These are phyloP conservation scores for Gryllus longicercus DNA, from an alignment of 2,888 invertebrate species.

Conservation along the genomic window DNA sequence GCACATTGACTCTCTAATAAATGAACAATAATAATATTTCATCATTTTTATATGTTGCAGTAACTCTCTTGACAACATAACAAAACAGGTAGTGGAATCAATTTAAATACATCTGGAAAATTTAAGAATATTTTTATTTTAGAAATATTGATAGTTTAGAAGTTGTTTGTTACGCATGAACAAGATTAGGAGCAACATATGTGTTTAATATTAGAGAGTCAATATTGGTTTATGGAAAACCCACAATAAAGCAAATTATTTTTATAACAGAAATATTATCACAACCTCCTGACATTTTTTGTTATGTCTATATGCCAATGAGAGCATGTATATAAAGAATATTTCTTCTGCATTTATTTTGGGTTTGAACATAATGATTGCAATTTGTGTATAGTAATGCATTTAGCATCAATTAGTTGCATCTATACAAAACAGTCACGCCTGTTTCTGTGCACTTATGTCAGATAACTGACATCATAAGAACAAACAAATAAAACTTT, in stretches of 20 bases:
- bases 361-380: background rate
- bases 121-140: no score
- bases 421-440: background rate
- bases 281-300: no score
- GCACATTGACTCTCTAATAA: constrained; percentile 19
- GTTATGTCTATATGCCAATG: no score
- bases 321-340: background rate
- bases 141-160: no score
- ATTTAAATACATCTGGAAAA: background rate
- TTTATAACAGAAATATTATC: no score
- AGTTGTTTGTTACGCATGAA: background rate
- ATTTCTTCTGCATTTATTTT: background rate
- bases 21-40: background rate
- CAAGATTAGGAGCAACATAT: background rate
- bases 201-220: constrained; percentile 9
- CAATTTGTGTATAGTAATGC: background rate
- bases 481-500: no score
- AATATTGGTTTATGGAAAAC: background rate
- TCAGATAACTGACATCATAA: background rate
- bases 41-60: constrained; percentile 5
- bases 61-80: background rate
- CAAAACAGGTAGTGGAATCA: background rate
- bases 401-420: background rate
- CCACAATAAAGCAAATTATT: background rate
- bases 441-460: constrained; percentile 3